Evolutionary conservation across 2,113 vertebrate genomes (phyloP).

Genomic region (Myodes glareolus): DNA sequence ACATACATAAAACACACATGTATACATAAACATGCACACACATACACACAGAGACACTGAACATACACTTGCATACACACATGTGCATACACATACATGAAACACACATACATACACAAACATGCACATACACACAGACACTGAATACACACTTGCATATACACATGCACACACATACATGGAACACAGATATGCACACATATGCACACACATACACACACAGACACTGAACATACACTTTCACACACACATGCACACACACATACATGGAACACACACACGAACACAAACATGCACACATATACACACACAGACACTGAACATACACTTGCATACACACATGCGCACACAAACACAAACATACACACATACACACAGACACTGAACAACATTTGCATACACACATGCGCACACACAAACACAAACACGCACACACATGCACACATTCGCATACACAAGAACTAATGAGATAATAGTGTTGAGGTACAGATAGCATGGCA

Average conservation of each 20-base stretch:
- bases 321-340: neutral
- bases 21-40: fast-evolving
- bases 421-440: neutral
- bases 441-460: neutral
- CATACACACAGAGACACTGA: neutral
- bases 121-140: neutral
- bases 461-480: neutral
- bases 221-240: neutral
- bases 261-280: neutral
- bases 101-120: too few species aligned
- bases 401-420: too few species aligned
- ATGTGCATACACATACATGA: too few species aligned
- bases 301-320: neutral
- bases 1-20: neutral
- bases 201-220: neutral
- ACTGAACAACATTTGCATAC: neutral
- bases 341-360: neutral
- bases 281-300: neutral
- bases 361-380: neutral
- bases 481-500: neutral
- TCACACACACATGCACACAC: too few species aligned
- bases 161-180: neutral
- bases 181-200: fast-evolving
- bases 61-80: neutral
- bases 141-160: too few species aligned